phyloP scores from a whole-genome alignment of 2,888 invertebrate species.

The Chloromyia formosa region DNA sequence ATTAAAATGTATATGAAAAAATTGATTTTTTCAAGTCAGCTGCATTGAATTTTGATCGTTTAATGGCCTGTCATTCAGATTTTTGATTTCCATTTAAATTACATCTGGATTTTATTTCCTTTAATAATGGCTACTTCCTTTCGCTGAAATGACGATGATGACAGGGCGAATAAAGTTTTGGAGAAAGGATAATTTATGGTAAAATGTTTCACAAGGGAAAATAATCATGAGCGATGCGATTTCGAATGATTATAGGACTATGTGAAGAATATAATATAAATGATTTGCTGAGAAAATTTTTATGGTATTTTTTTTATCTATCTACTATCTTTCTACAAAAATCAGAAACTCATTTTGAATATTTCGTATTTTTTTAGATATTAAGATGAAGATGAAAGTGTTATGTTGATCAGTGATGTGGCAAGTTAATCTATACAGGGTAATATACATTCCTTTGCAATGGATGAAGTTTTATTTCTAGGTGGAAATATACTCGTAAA shows the following conservation, averaged over 20 bases:
- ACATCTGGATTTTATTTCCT: constrained; percentile 31
- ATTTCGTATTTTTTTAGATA: no score
- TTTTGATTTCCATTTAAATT: constrained; percentile 35
- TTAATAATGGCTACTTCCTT: constrained; percentile 36
- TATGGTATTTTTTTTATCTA: no score
- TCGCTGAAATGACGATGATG: constrained; percentile 11
- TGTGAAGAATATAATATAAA: neutral
- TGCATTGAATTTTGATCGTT: constrained; percentile 20
- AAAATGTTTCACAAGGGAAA: neutral
- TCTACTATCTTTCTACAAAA: no score
- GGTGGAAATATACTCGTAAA: no score
- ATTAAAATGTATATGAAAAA: neutral
- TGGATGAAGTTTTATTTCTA: no score
- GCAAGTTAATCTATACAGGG: no score
- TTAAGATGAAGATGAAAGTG: no score
- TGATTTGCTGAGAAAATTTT: neutral
- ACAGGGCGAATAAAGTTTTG: neutral
- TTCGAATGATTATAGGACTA: neutral
- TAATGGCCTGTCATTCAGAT: constrained; percentile 33
- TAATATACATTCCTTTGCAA: no score
- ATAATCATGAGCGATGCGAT: neutral
- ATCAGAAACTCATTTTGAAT: no score
- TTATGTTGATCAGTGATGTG: no score
- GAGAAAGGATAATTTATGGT: constrained; percentile 22
- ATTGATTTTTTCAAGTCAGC: constrained; percentile 13